A percentile compares a stretch with the other conserved stretches of the same genome.
These are phyloP conservation scores for Drosophila carrolli DNA, from an alignment of 1,140 invertebrate species.

Conservation along the genomic window DNA sequence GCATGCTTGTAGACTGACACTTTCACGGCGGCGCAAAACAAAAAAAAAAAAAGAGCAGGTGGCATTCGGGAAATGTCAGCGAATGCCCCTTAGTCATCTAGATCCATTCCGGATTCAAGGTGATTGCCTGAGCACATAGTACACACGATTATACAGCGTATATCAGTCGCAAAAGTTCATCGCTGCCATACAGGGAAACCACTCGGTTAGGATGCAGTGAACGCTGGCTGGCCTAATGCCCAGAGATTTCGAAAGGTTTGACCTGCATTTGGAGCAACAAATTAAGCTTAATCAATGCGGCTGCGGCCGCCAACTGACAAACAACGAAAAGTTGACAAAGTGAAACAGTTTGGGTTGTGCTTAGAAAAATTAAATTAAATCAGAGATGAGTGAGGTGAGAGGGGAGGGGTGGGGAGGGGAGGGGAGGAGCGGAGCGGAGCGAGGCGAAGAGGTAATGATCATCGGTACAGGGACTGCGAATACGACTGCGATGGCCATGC, in stretches of 20 bases:
- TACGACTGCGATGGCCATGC: constrained; percentile 8
- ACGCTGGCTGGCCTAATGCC: constrained; percentile 13
- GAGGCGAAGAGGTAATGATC: constrained; percentile 22
- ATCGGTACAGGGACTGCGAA: background rate
- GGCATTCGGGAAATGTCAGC: constrained; percentile 7
- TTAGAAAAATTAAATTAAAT: constrained; percentile 57
- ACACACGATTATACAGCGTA: background rate
- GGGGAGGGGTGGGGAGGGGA: too few species aligned
- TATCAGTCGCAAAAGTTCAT: background rate
- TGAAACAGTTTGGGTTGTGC: constrained; percentile 52
- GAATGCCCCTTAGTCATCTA: background rate
- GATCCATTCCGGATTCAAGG: constrained; percentile 27
- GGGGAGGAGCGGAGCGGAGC: too few species aligned
- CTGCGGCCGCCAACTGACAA: constrained; percentile 40
- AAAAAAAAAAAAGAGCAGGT: background rate
- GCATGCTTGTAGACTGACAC: background rate
- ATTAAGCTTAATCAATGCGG: constrained; percentile 54
- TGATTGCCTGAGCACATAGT: background rate
- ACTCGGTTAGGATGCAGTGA: constrained; percentile 5
- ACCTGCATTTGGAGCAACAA: constrained; percentile 52
- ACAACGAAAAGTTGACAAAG: constrained; percentile 45
- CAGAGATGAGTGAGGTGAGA: constrained; percentile 7
- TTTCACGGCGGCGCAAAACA: background rate
- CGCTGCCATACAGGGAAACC: background rate
- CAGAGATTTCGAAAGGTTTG: constrained; percentile 51